Evolutionary conservation across 2,888 invertebrate genomes (phyloP).

Genomic region (Disparrhopalites patrizii): DNA sequence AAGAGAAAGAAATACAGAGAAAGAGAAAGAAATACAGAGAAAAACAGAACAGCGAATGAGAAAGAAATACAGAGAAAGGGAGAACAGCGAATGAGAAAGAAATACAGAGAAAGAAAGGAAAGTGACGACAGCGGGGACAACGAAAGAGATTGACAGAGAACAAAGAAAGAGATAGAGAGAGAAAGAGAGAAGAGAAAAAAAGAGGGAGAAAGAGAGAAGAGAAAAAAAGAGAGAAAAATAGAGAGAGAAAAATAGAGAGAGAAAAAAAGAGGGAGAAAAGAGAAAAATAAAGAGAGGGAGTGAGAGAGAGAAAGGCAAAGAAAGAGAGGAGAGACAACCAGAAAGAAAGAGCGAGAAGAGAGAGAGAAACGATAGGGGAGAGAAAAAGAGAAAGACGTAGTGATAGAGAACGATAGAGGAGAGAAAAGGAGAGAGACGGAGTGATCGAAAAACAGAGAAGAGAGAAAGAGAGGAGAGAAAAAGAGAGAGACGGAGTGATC

Average conservation of each 20-base stretch:
- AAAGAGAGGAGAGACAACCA: no score
- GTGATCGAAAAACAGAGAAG: neutral
- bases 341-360: no score
- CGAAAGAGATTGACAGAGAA: no score
- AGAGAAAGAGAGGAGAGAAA: conserved; percentile 12
- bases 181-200: no score
- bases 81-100: neutral
- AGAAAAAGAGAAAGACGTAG: no score
- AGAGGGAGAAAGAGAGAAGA: neutral
- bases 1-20: neutral
- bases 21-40: neutral
- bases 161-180: no score
- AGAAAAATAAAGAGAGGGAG: neutral
- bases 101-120: no score
- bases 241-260: neutral
- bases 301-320: no score
- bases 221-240: neutral
- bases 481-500: conserved; percentile 12
- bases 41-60: neutral
- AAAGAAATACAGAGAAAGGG: neutral
- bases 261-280: neutral
- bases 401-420: neutral
- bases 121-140: no score
- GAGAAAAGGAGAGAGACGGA: neutral
- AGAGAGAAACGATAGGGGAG: no score